Evolutionary conservation across 2,797 vertebrate species (phyloP), one percentile per base, ranked within the genome.

Genomic region (Epinephelus malabaricus): DNA sequence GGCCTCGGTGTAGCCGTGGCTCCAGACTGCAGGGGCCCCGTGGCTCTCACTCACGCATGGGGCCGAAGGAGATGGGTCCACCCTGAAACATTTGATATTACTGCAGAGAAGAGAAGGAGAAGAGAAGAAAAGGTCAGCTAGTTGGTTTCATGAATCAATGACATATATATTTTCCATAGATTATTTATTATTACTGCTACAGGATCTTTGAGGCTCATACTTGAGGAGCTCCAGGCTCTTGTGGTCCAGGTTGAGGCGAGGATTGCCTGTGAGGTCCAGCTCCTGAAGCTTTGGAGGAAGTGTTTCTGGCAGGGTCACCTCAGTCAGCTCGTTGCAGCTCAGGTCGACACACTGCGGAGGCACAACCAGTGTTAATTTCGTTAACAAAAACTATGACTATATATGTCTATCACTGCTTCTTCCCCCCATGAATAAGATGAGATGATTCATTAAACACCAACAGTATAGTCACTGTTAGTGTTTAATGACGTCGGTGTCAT

Each of bases 31-130:
- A 0, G 98, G 98, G 0, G 96, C 96, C 79, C 97, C 96, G 0
- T 97, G 95, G 0, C 96, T 93, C 6, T 99, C 98, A 0, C 93
- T 97, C 8, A 92, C 94, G 0, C 95, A 92, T 30, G 94, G 92
- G 6, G 92, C 91, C 1, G 95, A 94, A 0, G 94, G 96, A 0
- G 97, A 97, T 13, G 97, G 97, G 86, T 99, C 98, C 0, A 99
- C 97, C 92, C 96, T 95, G 93, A 99, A 98, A 88, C 97, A 99
- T 77, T 97, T 96, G 88, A 99, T 99, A 66, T 99, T 99, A 86
- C 98, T 99, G 82, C 38, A 49, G 54, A 59, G 55, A 78, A 11
- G 30, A 19, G 7, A 10, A 12, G 46, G 8, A 5, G 3, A 45
- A 19, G 27, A n/a, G 9, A 73, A 34, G 6, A n/a, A 49, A 3